Base-by-base conservation (phyloP, 2,113 vertebrate genomes). In the Ophiodon elongatus region DNA sequence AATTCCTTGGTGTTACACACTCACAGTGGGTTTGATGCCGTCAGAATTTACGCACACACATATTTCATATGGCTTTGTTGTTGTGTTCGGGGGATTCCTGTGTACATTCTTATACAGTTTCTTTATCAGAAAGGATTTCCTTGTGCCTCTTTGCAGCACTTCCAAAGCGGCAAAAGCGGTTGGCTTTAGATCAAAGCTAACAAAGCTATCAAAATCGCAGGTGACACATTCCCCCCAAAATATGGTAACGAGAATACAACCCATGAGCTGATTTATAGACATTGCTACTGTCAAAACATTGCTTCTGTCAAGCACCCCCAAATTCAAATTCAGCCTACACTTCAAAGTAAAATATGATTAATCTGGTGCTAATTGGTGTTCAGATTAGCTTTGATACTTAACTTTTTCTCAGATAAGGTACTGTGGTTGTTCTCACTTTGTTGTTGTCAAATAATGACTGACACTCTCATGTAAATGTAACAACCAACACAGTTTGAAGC, bases 81-180 rank as follows among this genome's bases (percentile, higher is more conserved):
- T 67, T 80, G 74, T 47, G 60, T 85, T 85, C 3, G 67, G 82
- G 73, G 71, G 81, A 90, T 85, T 88, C 85, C 85, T 86, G 73
- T 14, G 45, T 76, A 62, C 50, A 80, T 69, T 82, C 47, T 67
- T 74, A 62, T 25, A 35, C 31, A 37, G 37, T 79, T 76, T 86
- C 77, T 87, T 92, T 81, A 83, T 92, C 88, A 85, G 59, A 92
- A 87, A 93, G 90, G 91, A 90, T 94, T 92, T 94, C 91, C 91
- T 93, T 89, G 80, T 85, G 88, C 88, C 90, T 89, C 76, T 82
- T 65, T 72, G 76, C 57, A 47, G 65, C 68, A 72, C 83, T 80
- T 90, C 86, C 91, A 85, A 84, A 83, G 78, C 69, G 76, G 74
- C 76, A 85, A 54, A 73, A 75, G 81, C 60, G 0, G 60, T 80